A percentile compares a stretch with the other conserved stretches of the same genome.
phyloP scores from a whole-genome alignment of 2,113 vertebrate genomes.

The Petrocephalus microphthalmus region DNA sequence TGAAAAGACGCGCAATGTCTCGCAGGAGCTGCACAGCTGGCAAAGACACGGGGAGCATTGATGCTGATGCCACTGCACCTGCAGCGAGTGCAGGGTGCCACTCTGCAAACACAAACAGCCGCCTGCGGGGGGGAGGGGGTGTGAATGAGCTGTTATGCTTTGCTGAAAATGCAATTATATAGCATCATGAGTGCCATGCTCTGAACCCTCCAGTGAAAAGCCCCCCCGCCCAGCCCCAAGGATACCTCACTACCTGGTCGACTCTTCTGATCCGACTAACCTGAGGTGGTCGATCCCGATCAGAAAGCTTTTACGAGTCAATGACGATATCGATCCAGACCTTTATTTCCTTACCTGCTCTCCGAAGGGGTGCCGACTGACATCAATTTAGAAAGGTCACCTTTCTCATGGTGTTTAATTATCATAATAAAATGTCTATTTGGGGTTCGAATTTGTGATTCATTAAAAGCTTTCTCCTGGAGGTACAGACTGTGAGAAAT shows the following conservation, averaged over 20 bases:
- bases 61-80: neutral
- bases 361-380: neutral
- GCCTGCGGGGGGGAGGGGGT: neutral
- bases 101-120: neutral
- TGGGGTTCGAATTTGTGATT: neutral
- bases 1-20: neutral
- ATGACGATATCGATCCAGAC: neutral
- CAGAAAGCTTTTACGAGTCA: neutral
- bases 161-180: neutral
- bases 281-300: neutral
- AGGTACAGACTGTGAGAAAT: neutral
- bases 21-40: neutral
- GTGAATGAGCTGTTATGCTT: neutral
- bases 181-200: neutral
- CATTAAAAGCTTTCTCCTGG: neutral
- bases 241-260: neutral
- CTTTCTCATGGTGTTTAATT: neutral
- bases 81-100: neutral
- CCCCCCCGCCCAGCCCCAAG: neutral
- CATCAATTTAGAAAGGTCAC: neutral
- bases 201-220: neutral
- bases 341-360: neutral
- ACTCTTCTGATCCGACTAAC: neutral
- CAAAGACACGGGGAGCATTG: neutral
- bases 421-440: neutral